A percentile compares a stretch with the other conserved stretches of the same genome.
These are phyloP conservation scores for Dipodomys stephensi DNA, from an alignment of 2,113 vertebrate species.

Conservation along the genomic window DNA sequence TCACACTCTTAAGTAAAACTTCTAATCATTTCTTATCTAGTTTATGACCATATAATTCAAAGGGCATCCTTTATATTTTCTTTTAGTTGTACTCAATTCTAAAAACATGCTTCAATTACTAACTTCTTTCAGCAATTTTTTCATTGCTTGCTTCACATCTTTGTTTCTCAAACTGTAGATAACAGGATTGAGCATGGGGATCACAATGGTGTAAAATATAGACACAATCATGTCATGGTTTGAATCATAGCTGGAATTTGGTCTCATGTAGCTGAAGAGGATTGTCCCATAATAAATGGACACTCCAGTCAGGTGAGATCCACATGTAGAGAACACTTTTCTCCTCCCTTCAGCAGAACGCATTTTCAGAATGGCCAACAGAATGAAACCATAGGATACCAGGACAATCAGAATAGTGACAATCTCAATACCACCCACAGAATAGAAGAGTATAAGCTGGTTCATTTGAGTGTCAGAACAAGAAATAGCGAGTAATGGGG, in stretches of 20 bases:
- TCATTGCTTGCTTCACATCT: constrained; percentile 45
- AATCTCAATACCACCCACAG: no score
- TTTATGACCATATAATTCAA: not conserved
- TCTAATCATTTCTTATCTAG: rapidly evolving
- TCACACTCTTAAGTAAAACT: not conserved
- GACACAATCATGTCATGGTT: constrained; percentile 49
- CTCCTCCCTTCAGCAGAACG: no score
- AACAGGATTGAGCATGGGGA: no score
- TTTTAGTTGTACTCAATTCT: not conserved
- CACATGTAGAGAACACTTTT: no score
- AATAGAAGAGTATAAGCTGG: no score
- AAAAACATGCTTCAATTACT: not conserved
- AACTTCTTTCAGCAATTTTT: not conserved
- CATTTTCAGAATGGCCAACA: no score
- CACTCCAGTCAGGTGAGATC: no score
- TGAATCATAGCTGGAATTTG: constrained; percentile 37
- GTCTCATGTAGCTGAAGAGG: constrained; percentile 64
- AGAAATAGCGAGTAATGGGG: no score
- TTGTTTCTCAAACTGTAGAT: no score
- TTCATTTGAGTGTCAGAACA: no score
- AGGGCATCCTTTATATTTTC: not conserved
- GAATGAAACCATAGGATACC: no score
- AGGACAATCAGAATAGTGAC: no score
- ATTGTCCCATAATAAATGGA: constrained; percentile 60
- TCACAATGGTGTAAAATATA: not conserved